Evolutionary conservation across 2,113 vertebrate species (phyloP).

Genomic region (Myrmecobius fasciatus): DNA sequence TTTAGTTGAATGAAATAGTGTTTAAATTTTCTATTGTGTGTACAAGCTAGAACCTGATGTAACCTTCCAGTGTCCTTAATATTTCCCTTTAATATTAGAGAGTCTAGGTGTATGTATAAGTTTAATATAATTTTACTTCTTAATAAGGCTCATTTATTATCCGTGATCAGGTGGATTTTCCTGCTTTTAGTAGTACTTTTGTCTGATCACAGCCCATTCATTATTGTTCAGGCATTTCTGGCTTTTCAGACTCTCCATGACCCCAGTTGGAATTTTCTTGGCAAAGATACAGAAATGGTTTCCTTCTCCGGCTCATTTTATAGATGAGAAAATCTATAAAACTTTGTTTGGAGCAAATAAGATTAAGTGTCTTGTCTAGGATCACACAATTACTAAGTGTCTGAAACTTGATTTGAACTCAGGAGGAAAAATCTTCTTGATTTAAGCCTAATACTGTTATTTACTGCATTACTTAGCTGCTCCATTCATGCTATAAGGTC

Average conservation of each 20-base stretch:
- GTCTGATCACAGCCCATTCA: not conserved
- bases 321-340: conserved; percentile 20
- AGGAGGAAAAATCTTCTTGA: not conserved
- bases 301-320: not conserved
- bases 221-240: too few relatives aligned
- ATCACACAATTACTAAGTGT: not conserved
- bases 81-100: not conserved
- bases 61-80: not conserved
- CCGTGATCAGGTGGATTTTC: not conserved
- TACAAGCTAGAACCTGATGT: not conserved
- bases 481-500: not conserved
- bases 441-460: not conserved
- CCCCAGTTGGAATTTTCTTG: too few relatives aligned
- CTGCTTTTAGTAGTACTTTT: not conserved
- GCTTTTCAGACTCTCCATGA: too few relatives aligned
- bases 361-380: not conserved
- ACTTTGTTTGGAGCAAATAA: not conserved
- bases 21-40: not conserved
- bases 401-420: not conserved
- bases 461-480: not conserved
- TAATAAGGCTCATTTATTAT: not conserved
- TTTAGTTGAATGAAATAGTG: not conserved
- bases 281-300: too few relatives aligned
- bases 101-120: too few relatives aligned
- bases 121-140: too few relatives aligned